Conservation (phyloP, 1,140 invertebrate genomes). For the Papilio polyxenes region DNA sequence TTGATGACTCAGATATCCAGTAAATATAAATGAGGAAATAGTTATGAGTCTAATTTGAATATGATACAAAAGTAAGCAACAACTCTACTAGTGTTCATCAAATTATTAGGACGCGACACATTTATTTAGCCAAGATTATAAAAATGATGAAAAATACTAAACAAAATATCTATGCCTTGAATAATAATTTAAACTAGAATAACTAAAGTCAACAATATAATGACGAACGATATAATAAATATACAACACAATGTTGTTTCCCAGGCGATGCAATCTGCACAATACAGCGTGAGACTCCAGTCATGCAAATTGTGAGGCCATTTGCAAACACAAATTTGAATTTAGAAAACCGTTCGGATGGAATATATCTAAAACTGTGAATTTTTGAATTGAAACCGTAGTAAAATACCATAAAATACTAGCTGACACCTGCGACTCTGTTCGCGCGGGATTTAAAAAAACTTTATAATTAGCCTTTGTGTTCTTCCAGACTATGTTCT, state of each 20-base stretch:
- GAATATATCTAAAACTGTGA: not conserved
- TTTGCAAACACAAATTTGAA: constrained; percentile 35
- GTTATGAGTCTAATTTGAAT: no score
- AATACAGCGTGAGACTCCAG: constrained; percentile 31
- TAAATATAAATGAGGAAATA: not conserved
- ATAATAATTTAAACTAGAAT: constrained; percentile 1
- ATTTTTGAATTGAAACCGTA: not conserved
- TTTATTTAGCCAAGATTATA: no score
- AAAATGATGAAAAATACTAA: not conserved
- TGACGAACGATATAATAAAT: not conserved
- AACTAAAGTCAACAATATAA: not conserved
- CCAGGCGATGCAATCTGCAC: constrained; percentile 35
- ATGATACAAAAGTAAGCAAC: no score
- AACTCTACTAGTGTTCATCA: no score
- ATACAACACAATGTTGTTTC: constrained; percentile 10
- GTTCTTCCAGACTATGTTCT: no score
- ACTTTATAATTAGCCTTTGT: no score
- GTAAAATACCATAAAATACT: not conserved
- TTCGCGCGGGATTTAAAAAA: no score
- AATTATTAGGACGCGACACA: no score
- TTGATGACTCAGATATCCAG: no score
- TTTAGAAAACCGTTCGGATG: constrained; percentile 32
- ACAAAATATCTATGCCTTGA: not conserved
- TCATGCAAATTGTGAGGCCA: constrained; percentile 25
- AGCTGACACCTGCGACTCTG: no score